phyloP scores from a whole-genome alignment of 2,888 invertebrate species.

The Spialia ferax region DNA sequence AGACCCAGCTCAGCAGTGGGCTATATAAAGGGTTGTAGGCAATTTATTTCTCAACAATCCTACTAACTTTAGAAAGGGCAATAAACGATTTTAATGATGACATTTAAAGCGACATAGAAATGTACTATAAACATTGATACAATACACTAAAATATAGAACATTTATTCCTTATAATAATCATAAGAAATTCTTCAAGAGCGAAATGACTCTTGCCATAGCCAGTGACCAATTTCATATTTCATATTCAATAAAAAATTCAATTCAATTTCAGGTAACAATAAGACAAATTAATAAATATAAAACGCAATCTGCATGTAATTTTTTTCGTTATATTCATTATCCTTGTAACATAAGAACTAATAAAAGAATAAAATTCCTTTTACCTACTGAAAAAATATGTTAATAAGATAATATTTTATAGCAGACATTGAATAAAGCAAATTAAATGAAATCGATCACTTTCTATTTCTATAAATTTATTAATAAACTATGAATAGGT shows the following conservation, averaged over 20 bases:
- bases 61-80: neutral
- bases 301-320: too few relatives aligned
- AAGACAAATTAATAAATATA: too few relatives aligned
- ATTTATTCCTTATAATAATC: conserved; percentile 79
- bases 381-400: too few relatives aligned
- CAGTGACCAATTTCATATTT: conserved; percentile 52
- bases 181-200: conserved; percentile 77
- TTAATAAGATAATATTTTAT: too few relatives aligned
- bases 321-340: too few relatives aligned
- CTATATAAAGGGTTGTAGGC: too few relatives aligned
- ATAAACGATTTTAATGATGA: conserved; percentile 52
- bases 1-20: too few relatives aligned
- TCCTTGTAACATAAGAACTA: too few relatives aligned
- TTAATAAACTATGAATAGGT: conserved; percentile 51
- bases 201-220: conserved; percentile 52
- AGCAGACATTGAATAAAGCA: conserved; percentile 68
- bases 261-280: neutral
- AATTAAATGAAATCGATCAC: conserved; percentile 64
- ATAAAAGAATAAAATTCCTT: neutral
- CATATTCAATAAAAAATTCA: neutral
- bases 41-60: too few relatives aligned
- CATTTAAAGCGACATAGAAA: conserved; percentile 83
- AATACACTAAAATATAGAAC: conserved; percentile 76
- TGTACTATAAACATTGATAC: conserved; percentile 71
- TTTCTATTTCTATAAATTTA: conserved; percentile 47